These are phyloP conservation scores for Sphaeridia pumilis DNA, from an alignment of 2,888 invertebrate genomes.

Conservation along the genomic window DNA sequence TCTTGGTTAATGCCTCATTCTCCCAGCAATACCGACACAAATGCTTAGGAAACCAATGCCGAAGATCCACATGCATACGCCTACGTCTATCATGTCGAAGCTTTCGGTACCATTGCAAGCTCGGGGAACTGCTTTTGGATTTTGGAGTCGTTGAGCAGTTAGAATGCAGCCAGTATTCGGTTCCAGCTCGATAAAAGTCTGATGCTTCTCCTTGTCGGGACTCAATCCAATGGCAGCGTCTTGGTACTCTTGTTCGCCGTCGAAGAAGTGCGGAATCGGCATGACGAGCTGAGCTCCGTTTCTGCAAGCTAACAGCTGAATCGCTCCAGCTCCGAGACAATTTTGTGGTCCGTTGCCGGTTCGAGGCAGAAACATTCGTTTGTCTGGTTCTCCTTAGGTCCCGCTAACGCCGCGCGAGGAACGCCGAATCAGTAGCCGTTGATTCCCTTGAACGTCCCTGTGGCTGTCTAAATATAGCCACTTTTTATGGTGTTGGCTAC, in stretches of 20 bases:
- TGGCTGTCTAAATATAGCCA: too few relatives aligned
- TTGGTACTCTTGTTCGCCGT: neutral
- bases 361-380: neutral
- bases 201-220: constrained; percentile 1
- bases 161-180: neutral
- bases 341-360: neutral
- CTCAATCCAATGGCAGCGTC: neutral
- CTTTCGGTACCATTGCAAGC: too few relatives aligned
- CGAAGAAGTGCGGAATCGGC: neutral
- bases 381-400: neutral
- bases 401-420: neutral
- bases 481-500: too few relatives aligned
- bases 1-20: too few relatives aligned
- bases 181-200: constrained; percentile 1
- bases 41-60: too few relatives aligned
- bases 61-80: too few relatives aligned
- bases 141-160: too few relatives aligned
- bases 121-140: too few relatives aligned
- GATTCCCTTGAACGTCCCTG: neutral
- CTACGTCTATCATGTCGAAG: too few relatives aligned
- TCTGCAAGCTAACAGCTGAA: constrained; percentile 1
- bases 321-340: neutral
- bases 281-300: neutral
- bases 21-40: too few relatives aligned
- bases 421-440: neutral